These are phyloP conservation scores for Pampusana beccarii DNA, from an alignment of 2,113 vertebrate genomes.

Conservation along the genomic window DNA sequence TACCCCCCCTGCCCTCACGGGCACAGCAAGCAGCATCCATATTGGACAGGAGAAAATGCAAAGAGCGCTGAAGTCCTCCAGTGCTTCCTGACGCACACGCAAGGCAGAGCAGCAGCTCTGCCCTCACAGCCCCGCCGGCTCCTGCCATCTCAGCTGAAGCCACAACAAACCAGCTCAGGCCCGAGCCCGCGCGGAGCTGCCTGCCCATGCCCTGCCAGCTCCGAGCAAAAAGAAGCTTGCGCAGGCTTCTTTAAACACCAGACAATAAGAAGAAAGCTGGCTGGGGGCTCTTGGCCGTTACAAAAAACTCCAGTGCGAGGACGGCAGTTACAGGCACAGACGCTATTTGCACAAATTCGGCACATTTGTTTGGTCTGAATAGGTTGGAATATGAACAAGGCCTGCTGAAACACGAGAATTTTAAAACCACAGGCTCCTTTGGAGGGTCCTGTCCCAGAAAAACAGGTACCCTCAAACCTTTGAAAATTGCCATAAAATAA, in stretches of 20 bases:
- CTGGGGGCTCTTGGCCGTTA: neutral
- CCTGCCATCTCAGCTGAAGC: neutral
- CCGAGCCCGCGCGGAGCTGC: neutral
- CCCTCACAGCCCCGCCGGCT: neutral
- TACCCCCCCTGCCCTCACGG: neutral
- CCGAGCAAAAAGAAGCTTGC: neutral
- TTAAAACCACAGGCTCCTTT: neutral
- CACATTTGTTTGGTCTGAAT: conserved; percentile 55
- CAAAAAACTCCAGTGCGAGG: neutral
- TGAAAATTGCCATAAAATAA: neutral
- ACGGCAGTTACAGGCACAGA: conserved; percentile 27
- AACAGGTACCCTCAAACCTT: neutral
- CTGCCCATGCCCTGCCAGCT: neutral
- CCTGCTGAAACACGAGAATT: neutral
- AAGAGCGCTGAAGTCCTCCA: neutral
- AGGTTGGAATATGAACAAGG: conserved; percentile 26
- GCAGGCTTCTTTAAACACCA: conserved; percentile 17
- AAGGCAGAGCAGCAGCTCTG: neutral
- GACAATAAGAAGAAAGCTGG: conserved; percentile 17
- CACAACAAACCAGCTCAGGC: conserved; percentile 24
- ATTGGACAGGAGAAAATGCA: neutral
- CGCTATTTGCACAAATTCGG: conserved; percentile 15
- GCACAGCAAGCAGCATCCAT: accelerated
- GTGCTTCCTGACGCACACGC: neutral
- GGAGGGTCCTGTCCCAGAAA: neutral